Conservation (phyloP, 64 coral and sea anemone genomes). For the Hydrozoanthus tunicans region DNA sequence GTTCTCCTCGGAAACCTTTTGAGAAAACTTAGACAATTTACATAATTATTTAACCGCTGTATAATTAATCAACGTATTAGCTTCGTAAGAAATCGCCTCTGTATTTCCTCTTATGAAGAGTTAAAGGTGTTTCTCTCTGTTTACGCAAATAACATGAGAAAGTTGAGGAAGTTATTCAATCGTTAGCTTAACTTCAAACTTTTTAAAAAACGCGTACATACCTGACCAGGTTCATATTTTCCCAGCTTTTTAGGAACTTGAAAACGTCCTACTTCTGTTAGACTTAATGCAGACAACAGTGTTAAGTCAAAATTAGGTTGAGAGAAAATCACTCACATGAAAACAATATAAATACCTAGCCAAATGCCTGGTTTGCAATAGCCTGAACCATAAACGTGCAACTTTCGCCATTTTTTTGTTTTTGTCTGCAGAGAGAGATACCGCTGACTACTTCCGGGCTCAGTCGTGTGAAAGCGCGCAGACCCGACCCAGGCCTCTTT, state of each 20-base stretch:
- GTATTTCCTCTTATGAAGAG: no score
- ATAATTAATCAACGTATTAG: no score
- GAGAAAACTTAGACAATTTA: no score
- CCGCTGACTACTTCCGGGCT: slow-evolving; percentile 1
- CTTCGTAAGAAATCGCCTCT: no score
- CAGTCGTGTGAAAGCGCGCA: no score
- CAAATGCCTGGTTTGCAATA: slow-evolving; percentile 40
- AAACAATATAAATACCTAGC: slow-evolving; percentile 24
- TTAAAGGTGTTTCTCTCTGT: no score
- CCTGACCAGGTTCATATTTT: slow-evolving; percentile 97
- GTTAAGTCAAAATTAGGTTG: neutral
- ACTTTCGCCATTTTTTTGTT: slow-evolving; percentile 45
- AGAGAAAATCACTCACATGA: neutral
- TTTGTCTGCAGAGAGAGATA: neutral
- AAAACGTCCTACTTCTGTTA: slow-evolving; percentile 94
- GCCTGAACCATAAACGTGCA: slow-evolving; percentile 15
- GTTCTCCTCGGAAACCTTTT: no score
- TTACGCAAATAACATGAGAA: no score
- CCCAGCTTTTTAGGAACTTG: slow-evolving; percentile 91
- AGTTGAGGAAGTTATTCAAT: no score
- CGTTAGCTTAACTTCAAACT: neutral
- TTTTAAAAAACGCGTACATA: neutral
- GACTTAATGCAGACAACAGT: slow-evolving; percentile 49
- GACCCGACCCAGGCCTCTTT: no score
- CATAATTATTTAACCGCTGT: no score